Conservation (phyloP, 30 jellyfish, hydroid and myxozoan genomes). For the Cassiopea andromeda region DNA sequence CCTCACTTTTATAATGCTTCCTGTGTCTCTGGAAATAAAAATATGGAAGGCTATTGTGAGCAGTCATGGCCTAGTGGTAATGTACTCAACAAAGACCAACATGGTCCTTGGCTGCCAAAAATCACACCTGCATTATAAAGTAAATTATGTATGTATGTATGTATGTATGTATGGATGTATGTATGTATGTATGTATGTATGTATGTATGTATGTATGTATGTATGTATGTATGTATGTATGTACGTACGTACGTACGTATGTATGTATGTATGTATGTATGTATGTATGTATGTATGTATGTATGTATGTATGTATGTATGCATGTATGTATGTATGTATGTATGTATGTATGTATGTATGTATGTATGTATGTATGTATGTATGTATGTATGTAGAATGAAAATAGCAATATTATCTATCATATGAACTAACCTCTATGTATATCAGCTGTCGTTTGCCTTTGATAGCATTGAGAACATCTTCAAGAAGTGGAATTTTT, state of each 20-base stretch:
- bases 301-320: conserved; percentile 8
- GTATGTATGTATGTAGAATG: conserved; percentile 12
- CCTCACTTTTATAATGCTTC: too few relatives aligned
- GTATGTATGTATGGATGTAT: neutral
- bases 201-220: neutral
- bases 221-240: neutral
- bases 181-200: neutral
- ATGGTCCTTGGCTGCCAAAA: too few relatives aligned
- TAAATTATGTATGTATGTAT: too few relatives aligned
- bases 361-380: conserved; percentile 13
- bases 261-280: conserved; percentile 14
- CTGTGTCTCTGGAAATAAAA: too few relatives aligned
- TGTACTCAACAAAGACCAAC: too few relatives aligned
- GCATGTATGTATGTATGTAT: conserved; percentile 16
- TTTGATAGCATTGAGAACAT: conserved; percentile 61
- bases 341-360: conserved; percentile 11
- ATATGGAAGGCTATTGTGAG: too few relatives aligned
- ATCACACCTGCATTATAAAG: neutral
- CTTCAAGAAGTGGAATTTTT: conserved; percentile 74
- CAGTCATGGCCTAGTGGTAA: too few relatives aligned
- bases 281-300: conserved; percentile 3
- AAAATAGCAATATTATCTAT: too few relatives aligned
- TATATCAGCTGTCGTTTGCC: conserved; percentile 70
- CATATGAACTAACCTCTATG: conserved; percentile 75
- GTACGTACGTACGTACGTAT: neutral